Evolutionary conservation across 2,888 invertebrate species (phyloP).

Genomic region (Drosophila anomalata): DNA sequence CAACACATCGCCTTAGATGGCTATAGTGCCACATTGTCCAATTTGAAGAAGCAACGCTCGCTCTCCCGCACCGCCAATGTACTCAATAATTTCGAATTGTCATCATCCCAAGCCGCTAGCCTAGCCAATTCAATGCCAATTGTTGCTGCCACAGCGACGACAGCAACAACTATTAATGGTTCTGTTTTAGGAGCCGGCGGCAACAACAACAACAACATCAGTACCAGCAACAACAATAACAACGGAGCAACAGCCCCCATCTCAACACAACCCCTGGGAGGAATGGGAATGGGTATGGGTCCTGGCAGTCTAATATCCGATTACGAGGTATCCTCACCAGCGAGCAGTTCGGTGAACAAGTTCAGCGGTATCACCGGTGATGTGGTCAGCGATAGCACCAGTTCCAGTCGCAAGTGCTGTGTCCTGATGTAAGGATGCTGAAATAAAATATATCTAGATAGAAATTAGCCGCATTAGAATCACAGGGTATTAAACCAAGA

Average conservation of each 20-base stretch:
- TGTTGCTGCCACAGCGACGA: constrained; percentile 32
- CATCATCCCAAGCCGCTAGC: constrained; percentile 50
- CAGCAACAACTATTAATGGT: constrained; percentile 81
- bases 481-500: constrained; percentile 35
- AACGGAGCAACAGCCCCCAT: constrained; percentile 48
- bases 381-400: constrained; percentile 89
- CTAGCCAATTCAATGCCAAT: constrained; percentile 36
- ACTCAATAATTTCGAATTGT: constrained; percentile 69
- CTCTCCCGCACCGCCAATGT: constrained; percentile 88
- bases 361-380: constrained; percentile 92
- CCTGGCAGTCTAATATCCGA: constrained; percentile 82
- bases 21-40: constrained; percentile 89
- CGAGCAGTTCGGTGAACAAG: constrained; percentile 81
- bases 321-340: constrained; percentile 57
- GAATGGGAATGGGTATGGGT: constrained; percentile 79
- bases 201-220: constrained; percentile 81
- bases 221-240: constrained; percentile 47
- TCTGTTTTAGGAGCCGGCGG: constrained; percentile 83
- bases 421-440: constrained; percentile 86
- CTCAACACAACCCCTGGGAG: constrained; percentile 72
- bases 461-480: constrained; percentile 15
- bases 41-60: constrained; percentile 96
- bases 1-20: constrained; percentile 73
- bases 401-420: constrained; percentile 89
- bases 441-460: background rate